Conservation (phyloP, 53 echinoderm and acorn worm species). For the Stichopus horrens region DNA sequence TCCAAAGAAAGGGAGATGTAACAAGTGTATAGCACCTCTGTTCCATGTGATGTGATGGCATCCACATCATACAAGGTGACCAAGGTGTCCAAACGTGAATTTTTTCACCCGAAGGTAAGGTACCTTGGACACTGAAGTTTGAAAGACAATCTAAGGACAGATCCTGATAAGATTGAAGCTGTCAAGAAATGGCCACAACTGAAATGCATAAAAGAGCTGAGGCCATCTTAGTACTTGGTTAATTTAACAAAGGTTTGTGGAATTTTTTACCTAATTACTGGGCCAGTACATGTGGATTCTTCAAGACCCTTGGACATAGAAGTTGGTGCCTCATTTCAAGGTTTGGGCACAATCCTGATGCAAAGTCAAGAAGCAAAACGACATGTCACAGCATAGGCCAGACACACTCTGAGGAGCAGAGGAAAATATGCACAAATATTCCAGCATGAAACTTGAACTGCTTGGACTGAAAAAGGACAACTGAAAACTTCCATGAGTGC, state of each 20-base stretch:
- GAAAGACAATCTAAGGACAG: background rate
- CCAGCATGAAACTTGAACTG: slow-evolving; percentile 44
- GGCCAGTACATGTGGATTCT: background rate
- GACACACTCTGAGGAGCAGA: slow-evolving; percentile 50
- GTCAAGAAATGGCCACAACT: slow-evolving; percentile 5
- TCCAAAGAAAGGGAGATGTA: too few species aligned
- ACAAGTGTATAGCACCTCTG: too few species aligned
- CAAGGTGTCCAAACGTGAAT: slow-evolving; percentile 49
- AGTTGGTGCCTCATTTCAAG: slow-evolving; percentile 49
- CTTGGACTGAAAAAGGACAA: slow-evolving; percentile 47
- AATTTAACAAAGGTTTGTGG: slow-evolving; percentile 35
- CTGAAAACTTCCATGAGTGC: slow-evolving; percentile 55
- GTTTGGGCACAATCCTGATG: slow-evolving; percentile 60
- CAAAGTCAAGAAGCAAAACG: slow-evolving; percentile 38
- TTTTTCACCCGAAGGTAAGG: slow-evolving; percentile 40
- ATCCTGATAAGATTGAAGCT: slow-evolving; percentile 10
- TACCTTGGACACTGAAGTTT: slow-evolving; percentile 18
- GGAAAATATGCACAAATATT: slow-evolving; percentile 58
- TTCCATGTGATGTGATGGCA: too few species aligned
- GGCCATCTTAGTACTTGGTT: slow-evolving; percentile 32
- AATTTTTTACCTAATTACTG: background rate
- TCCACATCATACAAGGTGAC: too few species aligned
- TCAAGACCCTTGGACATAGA: slow-evolving; percentile 52
- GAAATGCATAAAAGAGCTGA: background rate
- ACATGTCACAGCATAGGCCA: slow-evolving; percentile 39